A percentile compares a stretch with the other conserved stretches of the same genome.
These are phyloP conservation scores for Girardinus metallicus DNA, from an alignment of 2,797 vertebrate species.

Conservation along the genomic window DNA sequence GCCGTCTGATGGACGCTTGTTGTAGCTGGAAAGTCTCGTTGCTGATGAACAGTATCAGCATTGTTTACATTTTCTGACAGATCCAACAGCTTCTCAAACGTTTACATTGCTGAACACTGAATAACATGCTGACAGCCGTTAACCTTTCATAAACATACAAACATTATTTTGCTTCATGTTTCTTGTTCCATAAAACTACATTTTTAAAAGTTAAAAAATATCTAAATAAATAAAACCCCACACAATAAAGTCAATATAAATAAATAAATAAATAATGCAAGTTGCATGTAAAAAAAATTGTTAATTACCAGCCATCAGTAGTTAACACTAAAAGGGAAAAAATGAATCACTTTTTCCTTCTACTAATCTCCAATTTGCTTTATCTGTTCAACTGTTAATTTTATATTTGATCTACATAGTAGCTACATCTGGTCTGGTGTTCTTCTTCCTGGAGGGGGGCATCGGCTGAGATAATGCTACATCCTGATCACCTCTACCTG, in stretches of 20 bases:
- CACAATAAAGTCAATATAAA: not conserved
- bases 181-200: not conserved
- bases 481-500: not conserved
- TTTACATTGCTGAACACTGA: not conserved
- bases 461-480: too few species aligned
- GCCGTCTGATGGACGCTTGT: too few species aligned
- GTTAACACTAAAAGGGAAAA: not conserved
- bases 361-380: too few species aligned
- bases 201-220: not conserved
- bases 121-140: not conserved
- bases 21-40: not conserved
- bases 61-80: constrained; percentile 5
- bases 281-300: not conserved
- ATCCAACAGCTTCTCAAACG: not conserved
- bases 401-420: too few species aligned
- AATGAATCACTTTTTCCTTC: too few species aligned
- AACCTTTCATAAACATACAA: not conserved
- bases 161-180: too few species aligned
- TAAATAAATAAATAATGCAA: not conserved
- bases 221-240: not conserved
- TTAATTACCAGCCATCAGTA: not conserved
- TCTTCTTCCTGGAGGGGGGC: too few species aligned
- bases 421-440: too few species aligned
- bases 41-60: not conserved
- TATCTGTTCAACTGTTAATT: too few species aligned